Conservation (phyloP, 2,113 vertebrate species). For the Ailuropoda melanoleuca region DNA sequence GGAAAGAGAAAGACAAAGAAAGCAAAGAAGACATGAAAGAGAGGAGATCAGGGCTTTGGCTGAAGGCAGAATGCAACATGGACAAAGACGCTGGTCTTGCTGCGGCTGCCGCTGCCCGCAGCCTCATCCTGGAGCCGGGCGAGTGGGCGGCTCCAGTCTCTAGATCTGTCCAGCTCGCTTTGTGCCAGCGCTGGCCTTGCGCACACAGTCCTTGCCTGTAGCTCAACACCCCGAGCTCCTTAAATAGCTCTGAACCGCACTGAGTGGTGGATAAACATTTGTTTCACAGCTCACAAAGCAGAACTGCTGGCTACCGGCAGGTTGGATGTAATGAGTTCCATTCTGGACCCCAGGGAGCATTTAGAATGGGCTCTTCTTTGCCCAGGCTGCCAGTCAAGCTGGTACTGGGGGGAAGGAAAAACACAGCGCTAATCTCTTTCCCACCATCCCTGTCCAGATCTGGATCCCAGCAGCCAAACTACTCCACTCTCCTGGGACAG, state of each 20-base stretch:
- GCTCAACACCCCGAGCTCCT: constrained; percentile 80
- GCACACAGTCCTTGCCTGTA: constrained; percentile 64
- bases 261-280: constrained; percentile 88
- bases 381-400: constrained; percentile 86
- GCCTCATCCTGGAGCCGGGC: background rate
- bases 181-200: constrained; percentile 43
- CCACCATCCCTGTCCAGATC: constrained; percentile 56
- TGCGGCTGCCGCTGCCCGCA: fast-evolving
- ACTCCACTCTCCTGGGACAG: background rate
- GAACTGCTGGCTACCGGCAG: constrained; percentile 86
- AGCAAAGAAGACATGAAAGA: background rate
- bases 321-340: constrained; percentile 86
- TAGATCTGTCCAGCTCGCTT: background rate
- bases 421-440: constrained; percentile 57
- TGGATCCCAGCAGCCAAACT: constrained; percentile 50
- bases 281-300: constrained; percentile 90
- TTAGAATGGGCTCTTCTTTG: constrained; percentile 84
- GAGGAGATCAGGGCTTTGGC: background rate
- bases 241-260: constrained; percentile 80
- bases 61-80: background rate
- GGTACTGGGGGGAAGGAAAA: constrained; percentile 37
- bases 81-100: background rate
- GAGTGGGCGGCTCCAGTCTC: background rate
- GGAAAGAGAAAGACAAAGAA: background rate
- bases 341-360: constrained; percentile 83